Evolutionary conservation across 2,113 vertebrate species (phyloP).

Genomic region (Drymodes brunneopygia): DNA sequence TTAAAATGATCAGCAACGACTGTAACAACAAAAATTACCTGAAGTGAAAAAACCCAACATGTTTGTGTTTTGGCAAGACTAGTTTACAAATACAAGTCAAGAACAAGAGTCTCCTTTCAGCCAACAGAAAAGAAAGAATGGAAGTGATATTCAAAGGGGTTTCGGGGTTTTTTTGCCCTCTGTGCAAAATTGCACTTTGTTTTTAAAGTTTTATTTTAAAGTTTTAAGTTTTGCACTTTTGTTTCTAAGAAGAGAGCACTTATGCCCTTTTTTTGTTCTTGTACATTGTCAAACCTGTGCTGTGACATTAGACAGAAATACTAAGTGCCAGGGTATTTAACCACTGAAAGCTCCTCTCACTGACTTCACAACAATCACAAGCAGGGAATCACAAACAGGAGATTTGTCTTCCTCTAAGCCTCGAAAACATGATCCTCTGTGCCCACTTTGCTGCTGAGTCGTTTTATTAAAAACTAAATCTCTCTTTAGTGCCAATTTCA

Average conservation of each 20-base stretch:
- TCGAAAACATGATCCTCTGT: not conserved
- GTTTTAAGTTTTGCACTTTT: slow-evolving; percentile 6
- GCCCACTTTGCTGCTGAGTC: slow-evolving; percentile 67
- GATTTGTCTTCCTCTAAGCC: not conserved
- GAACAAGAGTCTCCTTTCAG: slow-evolving; percentile 54
- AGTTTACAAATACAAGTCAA: slow-evolving; percentile 60
- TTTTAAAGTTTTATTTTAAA: not conserved
- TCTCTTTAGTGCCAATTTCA: not conserved
- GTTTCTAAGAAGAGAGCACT: slow-evolving; percentile 7
- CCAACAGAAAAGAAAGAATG: slow-evolving; percentile 48
- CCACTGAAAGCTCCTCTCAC: slow-evolving; percentile 26
- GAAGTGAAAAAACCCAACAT: slow-evolving; percentile 27
- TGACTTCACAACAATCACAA: slow-evolving; percentile 33
- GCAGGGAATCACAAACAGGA: slow-evolving; percentile 8
- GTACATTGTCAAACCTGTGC: slow-evolving; percentile 52
- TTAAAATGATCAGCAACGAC: slow-evolving; percentile 25
- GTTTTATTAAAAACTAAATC: slow-evolving; percentile 44
- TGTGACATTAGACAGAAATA: slow-evolving; percentile 35
- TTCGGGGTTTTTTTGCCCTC: not conserved
- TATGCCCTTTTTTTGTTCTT: not conserved
- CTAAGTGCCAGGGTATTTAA: slow-evolving; percentile 21
- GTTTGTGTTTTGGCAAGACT: slow-evolving; percentile 66
- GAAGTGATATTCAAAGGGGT: slow-evolving; percentile 64
- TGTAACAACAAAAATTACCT: slow-evolving; percentile 34
- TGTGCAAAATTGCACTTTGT: slow-evolving; percentile 56